Evolutionary conservation across 2,113 vertebrate species (phyloP).

Genomic region (Neogale vison): DNA sequence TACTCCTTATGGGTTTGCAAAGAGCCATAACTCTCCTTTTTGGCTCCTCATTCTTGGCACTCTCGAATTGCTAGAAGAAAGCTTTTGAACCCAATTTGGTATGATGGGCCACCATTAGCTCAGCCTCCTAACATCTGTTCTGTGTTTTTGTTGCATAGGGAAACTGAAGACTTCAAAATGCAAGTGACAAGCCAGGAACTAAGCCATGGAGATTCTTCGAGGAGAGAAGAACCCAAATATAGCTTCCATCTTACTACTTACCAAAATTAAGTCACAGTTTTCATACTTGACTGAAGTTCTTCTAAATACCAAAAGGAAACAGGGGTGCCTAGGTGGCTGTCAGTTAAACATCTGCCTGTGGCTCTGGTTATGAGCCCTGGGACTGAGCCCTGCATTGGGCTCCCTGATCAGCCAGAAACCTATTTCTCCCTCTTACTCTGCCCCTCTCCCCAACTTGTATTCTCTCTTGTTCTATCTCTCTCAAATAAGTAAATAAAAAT

Average conservation of each 20-base stretch:
- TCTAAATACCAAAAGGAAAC: slow-evolving; percentile 13
- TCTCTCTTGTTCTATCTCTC: not conserved
- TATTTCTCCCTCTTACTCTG: not conserved
- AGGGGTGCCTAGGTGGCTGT: not conserved
- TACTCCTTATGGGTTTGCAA: slow-evolving; percentile 63
- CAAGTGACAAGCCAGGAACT: not conserved
- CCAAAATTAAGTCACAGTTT: slow-evolving; percentile 29
- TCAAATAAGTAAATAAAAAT: not conserved
- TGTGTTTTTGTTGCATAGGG: slow-evolving; percentile 22
- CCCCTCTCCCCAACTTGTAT: not conserved
- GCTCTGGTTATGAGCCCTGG: not conserved
- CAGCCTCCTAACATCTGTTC: slow-evolving; percentile 18
- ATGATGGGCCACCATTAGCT: slow-evolving; percentile 44
- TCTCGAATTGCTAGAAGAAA: slow-evolving; percentile 64
- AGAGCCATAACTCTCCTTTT: slow-evolving; percentile 67
- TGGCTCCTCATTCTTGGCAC: slow-evolving; percentile 60
- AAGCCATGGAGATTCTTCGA: not conserved
- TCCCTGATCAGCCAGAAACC: not conserved
- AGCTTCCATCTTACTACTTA: not conserved
- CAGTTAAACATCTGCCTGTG: not conserved
- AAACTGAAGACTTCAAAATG: slow-evolving; percentile 27
- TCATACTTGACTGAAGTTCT: not conserved
- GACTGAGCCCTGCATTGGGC: not conserved
- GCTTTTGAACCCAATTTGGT: slow-evolving; percentile 51
- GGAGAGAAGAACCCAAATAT: not conserved